A percentile compares a stretch with the other conserved stretches of the same genome.
Conservation (phyloP, 2,888 invertebrate genomes). For the Agrochola circellaris region DNA sequence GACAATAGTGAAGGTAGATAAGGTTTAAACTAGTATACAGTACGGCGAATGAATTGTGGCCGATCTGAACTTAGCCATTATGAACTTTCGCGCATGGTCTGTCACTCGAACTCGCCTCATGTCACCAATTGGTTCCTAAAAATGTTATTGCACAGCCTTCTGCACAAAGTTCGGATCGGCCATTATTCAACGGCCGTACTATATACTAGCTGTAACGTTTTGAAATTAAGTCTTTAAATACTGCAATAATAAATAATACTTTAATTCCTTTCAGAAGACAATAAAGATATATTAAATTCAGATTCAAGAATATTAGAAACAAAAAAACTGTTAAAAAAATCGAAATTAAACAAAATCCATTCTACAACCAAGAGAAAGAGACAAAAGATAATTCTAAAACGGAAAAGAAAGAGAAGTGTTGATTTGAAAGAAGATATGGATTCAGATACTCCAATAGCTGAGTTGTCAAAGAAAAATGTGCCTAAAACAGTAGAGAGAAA, state of each 20-base stretch:
- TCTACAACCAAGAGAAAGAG: constrained; percentile 58
- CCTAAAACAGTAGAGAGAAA: not conserved
- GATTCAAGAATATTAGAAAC: constrained; percentile 11
- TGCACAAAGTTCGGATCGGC: not conserved
- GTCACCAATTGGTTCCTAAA: not conserved
- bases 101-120: not conserved
- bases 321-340: not conserved
- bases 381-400: constrained; percentile 46
- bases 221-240: not conserved
- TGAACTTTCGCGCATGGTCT: not conserved
- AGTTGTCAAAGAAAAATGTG: constrained; percentile 61
- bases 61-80: not conserved
- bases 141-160: not conserved
- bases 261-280: constrained; percentile 38
- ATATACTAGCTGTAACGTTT: not conserved
- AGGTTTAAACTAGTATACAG: not conserved
- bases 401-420: constrained; percentile 33
- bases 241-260: not conserved
- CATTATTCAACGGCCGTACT: not conserved
- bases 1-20: constrained; percentile 40
- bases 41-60: not conserved
- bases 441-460: constrained; percentile 75
- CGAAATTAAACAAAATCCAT: constrained; percentile 20
- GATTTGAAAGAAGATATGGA: constrained; percentile 66
- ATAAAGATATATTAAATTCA: constrained; percentile 28